Evolutionary conservation across 2,888 invertebrate genomes (phyloP).

Genomic region (Rhagonycha fulva): DNA sequence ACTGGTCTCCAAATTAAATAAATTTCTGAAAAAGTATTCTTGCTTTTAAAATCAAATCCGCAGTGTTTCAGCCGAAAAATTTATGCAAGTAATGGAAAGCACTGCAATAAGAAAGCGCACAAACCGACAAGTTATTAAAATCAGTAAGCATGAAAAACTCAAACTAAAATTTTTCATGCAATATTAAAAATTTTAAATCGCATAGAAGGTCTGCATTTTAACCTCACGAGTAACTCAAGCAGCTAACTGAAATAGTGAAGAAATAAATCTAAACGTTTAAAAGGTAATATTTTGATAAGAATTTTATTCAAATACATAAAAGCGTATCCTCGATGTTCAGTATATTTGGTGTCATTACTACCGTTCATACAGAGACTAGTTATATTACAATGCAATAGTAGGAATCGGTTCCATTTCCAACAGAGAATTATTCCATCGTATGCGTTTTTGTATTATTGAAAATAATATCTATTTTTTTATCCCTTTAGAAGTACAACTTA

Average conservation of each 20-base stretch:
- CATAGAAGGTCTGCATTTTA: neutral
- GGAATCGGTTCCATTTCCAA: no score
- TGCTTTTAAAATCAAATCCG: neutral
- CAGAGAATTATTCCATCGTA: no score
- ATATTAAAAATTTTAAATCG: neutral
- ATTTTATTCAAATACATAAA: neutral
- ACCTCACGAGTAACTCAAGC: neutral
- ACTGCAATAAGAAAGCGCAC: neutral
- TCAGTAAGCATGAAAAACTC: neutral
- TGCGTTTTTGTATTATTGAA: no score
- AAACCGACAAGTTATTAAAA: neutral
- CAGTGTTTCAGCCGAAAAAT: neutral
- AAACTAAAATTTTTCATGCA: neutral
- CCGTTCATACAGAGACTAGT: no score
- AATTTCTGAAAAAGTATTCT: neutral
- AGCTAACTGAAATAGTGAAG: neutral
- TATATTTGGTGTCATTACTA: neutral
- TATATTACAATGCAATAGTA: no score
- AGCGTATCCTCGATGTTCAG: neutral
- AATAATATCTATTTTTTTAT: no score
- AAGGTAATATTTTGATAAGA: neutral
- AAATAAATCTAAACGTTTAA: neutral
- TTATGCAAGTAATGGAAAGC: no score
- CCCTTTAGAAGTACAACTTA: no score
- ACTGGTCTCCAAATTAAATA: neutral